These are phyloP conservation scores for Leuciscus waleckii DNA, from an alignment of 2,797 vertebrate genomes.

Conservation along the genomic window DNA sequence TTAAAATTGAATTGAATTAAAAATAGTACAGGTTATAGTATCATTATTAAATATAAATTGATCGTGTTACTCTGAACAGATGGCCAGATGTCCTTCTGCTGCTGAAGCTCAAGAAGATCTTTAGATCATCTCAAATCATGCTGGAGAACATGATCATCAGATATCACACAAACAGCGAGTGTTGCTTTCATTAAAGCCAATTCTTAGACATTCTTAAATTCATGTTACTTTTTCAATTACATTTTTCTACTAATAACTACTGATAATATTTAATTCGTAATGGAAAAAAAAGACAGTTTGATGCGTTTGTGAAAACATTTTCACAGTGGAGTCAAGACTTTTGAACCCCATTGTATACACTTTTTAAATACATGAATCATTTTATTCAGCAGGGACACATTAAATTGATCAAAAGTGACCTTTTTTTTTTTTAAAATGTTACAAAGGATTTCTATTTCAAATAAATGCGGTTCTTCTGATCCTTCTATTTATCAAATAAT, in stretches of 20 bases:
- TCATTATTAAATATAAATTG: not conserved
- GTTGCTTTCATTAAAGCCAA: not conserved
- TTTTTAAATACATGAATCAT: not conserved
- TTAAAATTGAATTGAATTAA: not conserved
- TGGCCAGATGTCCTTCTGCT: not conserved
- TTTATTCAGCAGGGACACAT: not conserved
- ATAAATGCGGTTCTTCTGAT: not conserved
- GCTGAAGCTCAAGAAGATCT: not conserved
- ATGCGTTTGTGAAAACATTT: not conserved
- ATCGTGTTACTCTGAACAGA: not conserved
- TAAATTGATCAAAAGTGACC: not conserved
- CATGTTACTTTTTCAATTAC: not conserved
- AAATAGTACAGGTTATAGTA: not conserved
- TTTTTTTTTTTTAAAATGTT: not conserved
- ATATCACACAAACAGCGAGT: not conserved
- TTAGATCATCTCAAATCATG: not conserved
- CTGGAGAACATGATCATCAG: not conserved
- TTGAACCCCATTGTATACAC: not conserved
- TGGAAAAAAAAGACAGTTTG: not conserved
- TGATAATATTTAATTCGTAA: not conserved
- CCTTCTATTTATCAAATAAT: not conserved
- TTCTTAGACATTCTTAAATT: not conserved
- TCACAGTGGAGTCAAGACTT: not conserved
- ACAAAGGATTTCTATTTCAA: not conserved
- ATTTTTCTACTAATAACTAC: not conserved